Base-by-base conservation (phyloP, 2,888 invertebrate genomes). In the Mamestra brassicae region DNA sequence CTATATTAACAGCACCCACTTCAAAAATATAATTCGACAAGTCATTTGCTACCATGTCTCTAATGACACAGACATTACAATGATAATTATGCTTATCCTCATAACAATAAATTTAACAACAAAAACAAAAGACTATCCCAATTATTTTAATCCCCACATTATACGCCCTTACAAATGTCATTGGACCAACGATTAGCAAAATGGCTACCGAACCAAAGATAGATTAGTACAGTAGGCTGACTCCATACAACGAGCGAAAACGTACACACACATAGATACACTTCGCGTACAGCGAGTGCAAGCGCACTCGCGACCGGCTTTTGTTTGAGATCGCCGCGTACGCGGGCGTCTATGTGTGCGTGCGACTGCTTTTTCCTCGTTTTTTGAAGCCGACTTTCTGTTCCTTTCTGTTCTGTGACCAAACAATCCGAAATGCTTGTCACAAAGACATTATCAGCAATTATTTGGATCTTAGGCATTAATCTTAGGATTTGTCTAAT, bases 401-500 rank as follows among this genome's bases (percentile, higher is more conserved):
- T 0, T 8, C 1, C 2, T 4, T 8, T 8, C 7, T 38, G 0
- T 8, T 11, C 2, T 4, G 45, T 75, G 45, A 52, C 66, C 52
- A 42, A 38, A 57, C 69, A 55, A 78, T 75, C 65, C 38, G 1
- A 71, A 75, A 75, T 63, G 34, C 58, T 71, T 60, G 80, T 73
- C 65, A 73, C 73, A 80, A 66, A 75, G 58, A 55, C 84, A 80
- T 81, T 83, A 80, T 69, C 55, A 75, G 58, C 81, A 80, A 80
- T 84, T 80, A 81, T 84, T 71, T 42, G 70, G 75, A 71, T 84
- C 81, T 78, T 58, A 83, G 38, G 50, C 68, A 81, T 61, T 81
- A 81, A 81, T 75, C 80, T 68, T 26, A 63, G 84, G 80, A 80
- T 80, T 84, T 69, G 62, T 84, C 58, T 79, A 47, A 64, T 83